Evolutionary conservation across 92 coral and sea anemone species (phyloP).

Genomic region (Muricea muricata): DNA sequence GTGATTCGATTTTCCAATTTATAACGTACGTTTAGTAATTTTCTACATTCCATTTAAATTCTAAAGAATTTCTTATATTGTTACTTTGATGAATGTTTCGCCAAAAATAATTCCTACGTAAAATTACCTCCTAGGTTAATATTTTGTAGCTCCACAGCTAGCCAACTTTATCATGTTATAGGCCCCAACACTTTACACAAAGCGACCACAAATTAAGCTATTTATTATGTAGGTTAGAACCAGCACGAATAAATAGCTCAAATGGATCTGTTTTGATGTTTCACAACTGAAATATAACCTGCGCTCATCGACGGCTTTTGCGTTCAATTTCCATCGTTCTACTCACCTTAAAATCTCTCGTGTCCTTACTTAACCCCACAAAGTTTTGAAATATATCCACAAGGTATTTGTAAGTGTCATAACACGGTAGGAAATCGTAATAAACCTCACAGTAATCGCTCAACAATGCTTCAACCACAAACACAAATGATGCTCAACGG

Average conservation of each 20-base stretch:
- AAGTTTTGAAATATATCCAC: conserved; percentile 12
- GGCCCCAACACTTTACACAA: neutral
- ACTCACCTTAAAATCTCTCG: conserved; percentile 4
- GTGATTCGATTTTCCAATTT: neutral
- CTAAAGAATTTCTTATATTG: neutral
- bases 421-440: conserved; percentile 25
- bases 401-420: conserved; percentile 14
- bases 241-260: neutral
- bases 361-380: neutral
- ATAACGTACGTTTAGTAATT: neutral
- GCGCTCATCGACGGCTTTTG: neutral
- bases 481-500: conserved; percentile 24
- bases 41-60: conserved; percentile 28
- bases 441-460: conserved; percentile 32
- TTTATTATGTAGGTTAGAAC: neutral
- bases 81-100: neutral
- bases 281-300: neutral
- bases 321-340: neutral
- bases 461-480: conserved; percentile 23
- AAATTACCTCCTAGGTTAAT: neutral
- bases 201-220: neutral
- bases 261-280: neutral
- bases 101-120: neutral
- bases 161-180: neutral
- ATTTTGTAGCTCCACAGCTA: neutral